Conservation (phyloP, 1,140 invertebrate species). For the Monomorium pharaonis region DNA sequence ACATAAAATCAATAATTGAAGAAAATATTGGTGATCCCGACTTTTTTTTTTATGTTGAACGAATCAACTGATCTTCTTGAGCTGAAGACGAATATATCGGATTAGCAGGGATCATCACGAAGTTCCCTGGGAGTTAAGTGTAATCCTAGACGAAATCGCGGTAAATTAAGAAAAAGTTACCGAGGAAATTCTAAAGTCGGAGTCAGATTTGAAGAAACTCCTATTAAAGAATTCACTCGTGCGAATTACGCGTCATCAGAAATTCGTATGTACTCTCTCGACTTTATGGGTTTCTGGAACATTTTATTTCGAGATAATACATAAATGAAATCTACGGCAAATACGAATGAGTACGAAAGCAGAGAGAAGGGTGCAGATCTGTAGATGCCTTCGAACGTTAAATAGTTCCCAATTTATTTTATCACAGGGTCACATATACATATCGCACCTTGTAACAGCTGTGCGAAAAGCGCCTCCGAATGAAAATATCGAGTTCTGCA, state of each 20-base stretch:
- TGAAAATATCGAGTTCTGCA: not conserved
- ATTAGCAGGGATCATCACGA: not conserved
- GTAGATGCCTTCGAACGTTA: not conserved
- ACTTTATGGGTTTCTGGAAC: not conserved
- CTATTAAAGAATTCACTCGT: not conserved
- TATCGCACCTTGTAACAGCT: not conserved
- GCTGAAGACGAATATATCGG: not conserved
- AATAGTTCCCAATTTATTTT: not conserved
- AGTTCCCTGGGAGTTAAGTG: not conserved
- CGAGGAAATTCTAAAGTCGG: not conserved
- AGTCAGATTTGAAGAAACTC: not conserved
- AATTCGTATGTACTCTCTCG: not conserved
- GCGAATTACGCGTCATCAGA: not conserved
- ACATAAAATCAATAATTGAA: not conserved
- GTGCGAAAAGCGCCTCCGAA: not conserved
- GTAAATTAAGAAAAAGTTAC: constrained; percentile 20
- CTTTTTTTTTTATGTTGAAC: not conserved
- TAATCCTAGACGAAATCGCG: not conserved
- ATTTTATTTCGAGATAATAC: not conserved
- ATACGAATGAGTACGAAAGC: not conserved
- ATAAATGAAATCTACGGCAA: not conserved
- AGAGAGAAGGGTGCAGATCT: not conserved
- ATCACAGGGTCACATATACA: not conserved
- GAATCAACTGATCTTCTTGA: not conserved
- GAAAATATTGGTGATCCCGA: no score